Evolutionary conservation across 2,113 vertebrate species (phyloP).

Genomic region (Epinephelus cyanopodus): DNA sequence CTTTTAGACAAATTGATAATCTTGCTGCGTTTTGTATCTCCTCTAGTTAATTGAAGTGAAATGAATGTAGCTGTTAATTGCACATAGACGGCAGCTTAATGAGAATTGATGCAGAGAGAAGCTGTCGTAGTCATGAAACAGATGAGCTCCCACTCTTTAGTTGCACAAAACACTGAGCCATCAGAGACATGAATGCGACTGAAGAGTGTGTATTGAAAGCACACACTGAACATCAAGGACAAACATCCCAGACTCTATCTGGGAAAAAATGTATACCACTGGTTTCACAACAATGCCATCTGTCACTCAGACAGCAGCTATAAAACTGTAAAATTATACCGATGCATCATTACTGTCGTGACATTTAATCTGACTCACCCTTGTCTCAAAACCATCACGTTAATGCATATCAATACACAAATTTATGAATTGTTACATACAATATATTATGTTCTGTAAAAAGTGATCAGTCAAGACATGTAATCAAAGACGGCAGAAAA

Average conservation of each 20-base stretch:
- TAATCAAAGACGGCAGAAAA: not conserved
- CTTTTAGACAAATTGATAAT: conserved; percentile 24
- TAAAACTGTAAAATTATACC: conserved; percentile 7
- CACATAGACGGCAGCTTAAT: conserved; percentile 20
- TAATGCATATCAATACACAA: not conserved
- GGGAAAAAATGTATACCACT: not conserved
- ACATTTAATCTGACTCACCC: conserved; percentile 1
- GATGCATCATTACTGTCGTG: conserved; percentile 3
- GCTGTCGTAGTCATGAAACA: conserved; percentile 8
- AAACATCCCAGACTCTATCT: not conserved
- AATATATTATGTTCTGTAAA: not conserved
- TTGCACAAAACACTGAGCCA: conserved; percentile 1
- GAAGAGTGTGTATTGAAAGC: not conserved
- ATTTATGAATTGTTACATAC: conserved; percentile 2
- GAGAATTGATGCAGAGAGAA: conserved; percentile 41
- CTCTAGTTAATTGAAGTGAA: not conserved
- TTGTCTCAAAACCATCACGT: conserved; percentile 8
- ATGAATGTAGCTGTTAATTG: conserved; percentile 21
- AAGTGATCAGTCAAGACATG: conserved; percentile 13
- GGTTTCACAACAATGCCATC: conserved; percentile 24
- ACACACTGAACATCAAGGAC: conserved; percentile 24
- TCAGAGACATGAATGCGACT: not conserved
- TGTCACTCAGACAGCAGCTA: conserved; percentile 10
- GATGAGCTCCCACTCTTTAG: conserved; percentile 21
- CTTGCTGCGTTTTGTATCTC: not conserved